Percentiles rank a stretch among this genome's conserved stretches.
Evolutionary conservation across 2,888 invertebrate species (phyloP).

Genomic region (Gnatocerus cornutus): DNA sequence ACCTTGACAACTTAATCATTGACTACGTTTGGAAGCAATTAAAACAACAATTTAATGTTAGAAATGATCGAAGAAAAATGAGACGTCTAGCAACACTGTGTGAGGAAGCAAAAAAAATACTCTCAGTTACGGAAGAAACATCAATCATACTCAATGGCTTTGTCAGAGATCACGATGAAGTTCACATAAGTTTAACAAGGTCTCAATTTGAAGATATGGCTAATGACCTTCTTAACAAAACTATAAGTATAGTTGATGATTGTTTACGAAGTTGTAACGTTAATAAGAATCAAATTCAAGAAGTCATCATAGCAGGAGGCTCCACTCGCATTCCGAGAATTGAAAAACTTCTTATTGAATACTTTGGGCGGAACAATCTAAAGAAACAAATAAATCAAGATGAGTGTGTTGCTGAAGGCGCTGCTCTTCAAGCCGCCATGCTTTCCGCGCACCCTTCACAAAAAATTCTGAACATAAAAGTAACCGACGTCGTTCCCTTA

Average conservation of each 20-base stretch:
- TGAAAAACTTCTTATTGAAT: slow-evolving; percentile 51
- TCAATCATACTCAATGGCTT: slow-evolving; percentile 36
- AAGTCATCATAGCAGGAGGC: slow-evolving; percentile 60
- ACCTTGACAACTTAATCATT: slow-evolving; percentile 55
- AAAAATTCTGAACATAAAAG: slow-evolving; percentile 47
- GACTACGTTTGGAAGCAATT: slow-evolving; percentile 49
- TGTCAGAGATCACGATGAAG: slow-evolving; percentile 4
- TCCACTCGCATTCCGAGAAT: slow-evolving; percentile 60
- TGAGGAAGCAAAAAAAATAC: slow-evolving; percentile 50
- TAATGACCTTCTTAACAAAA: slow-evolving; percentile 51
- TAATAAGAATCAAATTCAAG: slow-evolving; percentile 54
- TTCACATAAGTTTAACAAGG: slow-evolving; percentile 47
- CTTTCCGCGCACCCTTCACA: slow-evolving; percentile 44
- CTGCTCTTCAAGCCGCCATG: slow-evolving; percentile 57
- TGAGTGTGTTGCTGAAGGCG: slow-evolving; percentile 60
- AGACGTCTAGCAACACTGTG: slow-evolving; percentile 51
- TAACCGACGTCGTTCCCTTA: slow-evolving; percentile 57
- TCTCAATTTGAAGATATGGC: slow-evolving; percentile 56
- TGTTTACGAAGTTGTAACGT: slow-evolving; percentile 53
- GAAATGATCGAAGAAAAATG: slow-evolving; percentile 10
- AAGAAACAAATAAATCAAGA: slow-evolving; percentile 57
- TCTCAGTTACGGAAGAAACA: slow-evolving; percentile 46
- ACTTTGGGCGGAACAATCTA: slow-evolving; percentile 53
- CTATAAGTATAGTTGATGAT: slow-evolving; percentile 52
- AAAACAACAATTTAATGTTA: slow-evolving; percentile 41